Evolutionary conservation across 2,888 invertebrate species (phyloP).

Genomic region (Calameuta filiformis): DNA sequence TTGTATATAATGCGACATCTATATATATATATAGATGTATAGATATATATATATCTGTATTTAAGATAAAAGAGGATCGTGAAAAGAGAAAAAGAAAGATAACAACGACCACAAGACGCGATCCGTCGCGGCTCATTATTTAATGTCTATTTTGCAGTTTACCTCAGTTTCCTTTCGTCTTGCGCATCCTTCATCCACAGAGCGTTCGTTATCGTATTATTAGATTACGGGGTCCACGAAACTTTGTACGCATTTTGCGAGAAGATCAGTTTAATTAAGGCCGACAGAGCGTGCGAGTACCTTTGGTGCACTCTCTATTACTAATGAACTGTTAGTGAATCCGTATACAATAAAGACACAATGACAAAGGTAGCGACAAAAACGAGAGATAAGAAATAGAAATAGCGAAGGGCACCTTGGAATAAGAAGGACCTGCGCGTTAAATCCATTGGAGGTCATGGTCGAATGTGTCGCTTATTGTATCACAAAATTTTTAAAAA

Average conservation of each 20-base stretch:
- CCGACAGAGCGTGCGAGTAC: background rate
- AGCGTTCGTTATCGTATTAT: background rate
- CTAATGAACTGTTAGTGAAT: background rate
- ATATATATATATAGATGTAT: background rate
- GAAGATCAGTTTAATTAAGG: background rate
- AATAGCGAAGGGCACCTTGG: background rate
- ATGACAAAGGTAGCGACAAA: background rate
- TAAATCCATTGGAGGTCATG: background rate
- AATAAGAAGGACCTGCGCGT: background rate
- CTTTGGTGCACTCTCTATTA: background rate
- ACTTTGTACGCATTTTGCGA: background rate
- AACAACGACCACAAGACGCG: background rate
- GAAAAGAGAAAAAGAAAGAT: background rate
- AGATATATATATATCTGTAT: background rate
- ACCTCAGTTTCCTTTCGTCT: background rate
- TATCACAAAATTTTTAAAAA: background rate
- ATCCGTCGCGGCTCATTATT: background rate
- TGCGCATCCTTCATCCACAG: background rate
- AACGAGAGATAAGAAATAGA: background rate
- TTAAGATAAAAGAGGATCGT: background rate
- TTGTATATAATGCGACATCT: background rate
- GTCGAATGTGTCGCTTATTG: background rate
- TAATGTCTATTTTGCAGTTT: background rate
- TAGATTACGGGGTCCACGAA: background rate
- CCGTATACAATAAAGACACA: background rate